These are phyloP conservation scores for Erannis defoliaria DNA, from an alignment of 2,888 invertebrate genomes.

Conservation along the genomic window DNA sequence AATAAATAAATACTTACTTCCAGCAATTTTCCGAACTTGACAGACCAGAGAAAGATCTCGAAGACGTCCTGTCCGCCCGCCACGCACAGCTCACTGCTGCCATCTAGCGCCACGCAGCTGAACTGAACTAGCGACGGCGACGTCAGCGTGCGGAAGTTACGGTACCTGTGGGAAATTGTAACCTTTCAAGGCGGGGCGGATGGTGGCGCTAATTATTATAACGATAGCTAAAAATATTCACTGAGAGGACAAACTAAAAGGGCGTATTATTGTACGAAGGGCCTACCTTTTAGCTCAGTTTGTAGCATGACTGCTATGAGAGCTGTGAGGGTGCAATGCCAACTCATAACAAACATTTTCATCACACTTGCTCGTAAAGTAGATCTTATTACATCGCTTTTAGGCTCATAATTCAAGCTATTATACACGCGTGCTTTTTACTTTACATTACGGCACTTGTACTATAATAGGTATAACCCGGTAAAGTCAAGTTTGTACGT, in stretches of 20 bases:
- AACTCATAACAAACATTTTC: no score
- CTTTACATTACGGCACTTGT: no score
- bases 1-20: conserved; percentile 90
- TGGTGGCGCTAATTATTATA: neutral
- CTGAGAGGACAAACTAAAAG: neutral
- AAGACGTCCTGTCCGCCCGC: conserved; percentile 98
- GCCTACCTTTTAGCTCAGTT: no score
- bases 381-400: no score
- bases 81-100: conserved; percentile 96
- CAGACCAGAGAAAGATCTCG: conserved; percentile 98
- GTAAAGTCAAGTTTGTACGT: no score
- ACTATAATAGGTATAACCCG: no score
- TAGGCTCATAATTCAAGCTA: no score
- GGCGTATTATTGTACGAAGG: no score
- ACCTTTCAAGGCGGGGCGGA: neutral
- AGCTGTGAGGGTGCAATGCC: no score
- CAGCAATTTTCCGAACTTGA: conserved; percentile 96
- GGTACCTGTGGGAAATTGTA: conserved; percentile 89
- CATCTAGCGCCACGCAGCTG: conserved; percentile 95
- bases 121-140: conserved; percentile 97
- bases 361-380: no score
- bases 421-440: no score
- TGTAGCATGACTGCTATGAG: no score
- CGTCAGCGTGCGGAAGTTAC: conserved; percentile 98
- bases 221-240: neutral